phyloP scores from a whole-genome alignment of 2,113 vertebrate species.

The Cathartes aura region DNA sequence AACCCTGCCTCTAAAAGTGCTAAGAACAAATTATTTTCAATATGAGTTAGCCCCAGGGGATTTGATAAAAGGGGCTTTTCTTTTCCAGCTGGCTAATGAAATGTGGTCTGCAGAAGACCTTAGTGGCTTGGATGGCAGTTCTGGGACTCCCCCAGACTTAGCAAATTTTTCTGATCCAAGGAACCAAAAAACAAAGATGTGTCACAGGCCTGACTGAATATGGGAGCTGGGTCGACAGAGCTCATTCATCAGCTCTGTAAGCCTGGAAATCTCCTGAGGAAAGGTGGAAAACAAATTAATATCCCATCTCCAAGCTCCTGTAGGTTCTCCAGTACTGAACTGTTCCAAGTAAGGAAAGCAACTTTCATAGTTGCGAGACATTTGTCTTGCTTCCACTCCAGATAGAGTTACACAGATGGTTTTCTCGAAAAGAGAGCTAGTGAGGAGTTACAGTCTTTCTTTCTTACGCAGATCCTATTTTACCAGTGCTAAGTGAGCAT shows the following conservation, averaged over 20 bases:
- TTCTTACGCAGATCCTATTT: background rate
- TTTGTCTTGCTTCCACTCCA: background rate
- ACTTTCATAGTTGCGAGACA: background rate
- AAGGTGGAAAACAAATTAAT: conserved; percentile 33
- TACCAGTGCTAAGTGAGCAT: background rate
- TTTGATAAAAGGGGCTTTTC: conserved; percentile 42
- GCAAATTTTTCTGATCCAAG: conserved; percentile 18
- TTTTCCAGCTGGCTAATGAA: conserved; percentile 40
- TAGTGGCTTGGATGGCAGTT: conserved; percentile 3
- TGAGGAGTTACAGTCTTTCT: background rate
- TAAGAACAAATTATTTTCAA: conserved; percentile 37
- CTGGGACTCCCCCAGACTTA: background rate
- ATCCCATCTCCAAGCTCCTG: background rate
- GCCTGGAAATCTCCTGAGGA: background rate
- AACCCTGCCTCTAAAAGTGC: background rate
- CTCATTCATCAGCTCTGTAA: conserved; percentile 7
- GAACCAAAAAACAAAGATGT: background rate
- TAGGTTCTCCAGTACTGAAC: background rate
- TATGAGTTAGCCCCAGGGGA: background rate
- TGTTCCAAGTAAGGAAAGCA: background rate
- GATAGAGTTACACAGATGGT: background rate
- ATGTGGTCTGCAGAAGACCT: conserved; percentile 11
- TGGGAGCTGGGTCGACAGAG: background rate
- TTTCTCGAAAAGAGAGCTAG: background rate
- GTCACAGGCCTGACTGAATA: background rate